These are phyloP conservation scores for Automeris io DNA, from an alignment of 2,888 invertebrate genomes.

Conservation along the genomic window DNA sequence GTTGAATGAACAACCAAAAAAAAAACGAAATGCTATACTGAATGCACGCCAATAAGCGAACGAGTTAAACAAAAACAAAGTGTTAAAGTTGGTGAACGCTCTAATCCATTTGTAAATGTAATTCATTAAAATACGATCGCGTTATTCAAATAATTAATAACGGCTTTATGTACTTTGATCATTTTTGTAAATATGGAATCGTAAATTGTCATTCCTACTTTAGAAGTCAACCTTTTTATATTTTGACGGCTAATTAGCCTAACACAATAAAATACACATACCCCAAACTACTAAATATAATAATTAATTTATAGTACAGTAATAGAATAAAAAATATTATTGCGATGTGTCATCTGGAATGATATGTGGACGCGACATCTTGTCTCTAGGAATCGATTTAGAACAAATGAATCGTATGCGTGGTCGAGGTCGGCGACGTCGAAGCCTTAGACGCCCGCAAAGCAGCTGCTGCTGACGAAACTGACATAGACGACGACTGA, in stretches of 20 bases:
- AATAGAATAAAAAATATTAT: slow-evolving; percentile 28
- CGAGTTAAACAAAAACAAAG: slow-evolving; percentile 12
- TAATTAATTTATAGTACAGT: slow-evolving; percentile 25
- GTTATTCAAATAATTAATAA: too few relatives aligned
- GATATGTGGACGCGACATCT: slow-evolving; percentile 39
- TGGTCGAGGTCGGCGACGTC: slow-evolving; percentile 22
- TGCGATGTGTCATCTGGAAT: slow-evolving; percentile 29
- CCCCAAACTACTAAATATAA: slow-evolving; percentile 9
- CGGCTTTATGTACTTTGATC: too few relatives aligned
- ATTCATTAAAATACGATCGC: background rate
- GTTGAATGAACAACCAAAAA: slow-evolving; percentile 69
- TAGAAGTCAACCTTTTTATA: slow-evolving; percentile 10
- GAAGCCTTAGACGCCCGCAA: slow-evolving; percentile 30
- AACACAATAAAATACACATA: slow-evolving; percentile 12
- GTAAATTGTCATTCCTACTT: background rate
- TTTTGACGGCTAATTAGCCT: slow-evolving; percentile 11
- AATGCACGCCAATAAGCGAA: slow-evolving; percentile 37
- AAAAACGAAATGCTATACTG: slow-evolving; percentile 49
- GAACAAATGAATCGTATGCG: slow-evolving; percentile 3
- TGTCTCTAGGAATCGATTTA: slow-evolving; percentile 11
- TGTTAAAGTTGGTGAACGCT: slow-evolving; percentile 4
- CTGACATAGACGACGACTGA: slow-evolving; percentile 39
- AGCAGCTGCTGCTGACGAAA: slow-evolving; percentile 32
- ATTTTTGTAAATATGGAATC: background rate
- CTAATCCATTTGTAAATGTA: background rate